A percentile compares a stretch with the other conserved stretches of the same genome.
These are phyloP conservation scores for Eubasilissa splendida DNA, from an alignment of 2,888 invertebrate genomes.

Conservation along the genomic window DNA sequence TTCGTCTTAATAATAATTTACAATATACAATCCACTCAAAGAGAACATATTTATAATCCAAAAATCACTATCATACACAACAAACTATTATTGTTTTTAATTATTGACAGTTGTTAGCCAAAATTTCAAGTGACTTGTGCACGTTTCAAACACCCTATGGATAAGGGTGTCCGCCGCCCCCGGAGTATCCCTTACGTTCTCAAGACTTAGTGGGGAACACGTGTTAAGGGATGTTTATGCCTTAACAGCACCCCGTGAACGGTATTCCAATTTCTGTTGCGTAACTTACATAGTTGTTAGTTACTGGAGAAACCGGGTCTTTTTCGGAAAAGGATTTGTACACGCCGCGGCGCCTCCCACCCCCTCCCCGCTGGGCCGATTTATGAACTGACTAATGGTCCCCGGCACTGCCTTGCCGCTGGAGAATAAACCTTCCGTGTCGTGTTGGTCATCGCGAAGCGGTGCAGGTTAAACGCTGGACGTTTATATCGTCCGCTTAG, in stretches of 20 bases:
- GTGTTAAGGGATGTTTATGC: conserved; percentile 55
- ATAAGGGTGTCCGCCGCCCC: neutral
- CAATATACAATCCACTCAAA: too few relatives aligned
- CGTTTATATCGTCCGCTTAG: too few relatives aligned
- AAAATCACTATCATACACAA: too few relatives aligned
- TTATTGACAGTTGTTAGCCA: too few relatives aligned
- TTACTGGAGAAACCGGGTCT: neutral
- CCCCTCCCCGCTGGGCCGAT: neutral
- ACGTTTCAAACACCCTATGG: neutral
- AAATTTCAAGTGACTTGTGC: too few relatives aligned
- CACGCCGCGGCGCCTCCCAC: neutral
- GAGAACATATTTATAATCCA: too few relatives aligned
- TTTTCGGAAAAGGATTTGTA: neutral
- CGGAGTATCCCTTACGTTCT: conserved; percentile 14
- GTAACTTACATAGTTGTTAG: conserved; percentile 18
- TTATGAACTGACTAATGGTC: neutral
- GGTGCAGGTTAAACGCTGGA: too few relatives aligned
- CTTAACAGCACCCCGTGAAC: conserved; percentile 53
- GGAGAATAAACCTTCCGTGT: too few relatives aligned
- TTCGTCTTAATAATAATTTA: too few relatives aligned
- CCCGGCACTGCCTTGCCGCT: too few relatives aligned
- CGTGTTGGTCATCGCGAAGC: too few relatives aligned
- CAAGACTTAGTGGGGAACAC: conserved; percentile 41
- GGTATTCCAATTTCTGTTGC: conserved; percentile 35
- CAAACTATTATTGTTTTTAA: too few relatives aligned